Evolutionary conservation across 2,113 vertebrate genomes (phyloP).

Genomic region (Pseudopodoces humilis): DNA sequence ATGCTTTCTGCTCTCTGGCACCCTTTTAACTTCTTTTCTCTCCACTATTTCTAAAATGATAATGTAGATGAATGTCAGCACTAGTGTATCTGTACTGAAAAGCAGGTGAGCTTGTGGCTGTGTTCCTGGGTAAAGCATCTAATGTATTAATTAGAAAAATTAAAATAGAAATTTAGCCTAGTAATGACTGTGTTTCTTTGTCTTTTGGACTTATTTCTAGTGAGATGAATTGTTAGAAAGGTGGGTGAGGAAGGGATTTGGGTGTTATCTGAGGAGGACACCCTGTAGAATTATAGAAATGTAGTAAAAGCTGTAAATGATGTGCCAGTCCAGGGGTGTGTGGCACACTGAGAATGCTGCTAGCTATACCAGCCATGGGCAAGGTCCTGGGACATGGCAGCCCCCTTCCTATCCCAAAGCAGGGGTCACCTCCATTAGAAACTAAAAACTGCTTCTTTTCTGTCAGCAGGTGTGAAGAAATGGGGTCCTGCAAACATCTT

Average conservation of each 20-base stretch:
- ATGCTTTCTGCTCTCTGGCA: neutral
- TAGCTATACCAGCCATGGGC: neutral
- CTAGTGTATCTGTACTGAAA: neutral
- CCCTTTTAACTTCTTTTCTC: neutral
- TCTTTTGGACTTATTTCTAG: neutral
- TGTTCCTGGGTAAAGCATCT: neutral
- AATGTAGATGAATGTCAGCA: rapidly evolving
- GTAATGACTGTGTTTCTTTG: neutral
- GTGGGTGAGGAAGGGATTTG: neutral
- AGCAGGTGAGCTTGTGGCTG: neutral
- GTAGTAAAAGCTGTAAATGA: neutral
- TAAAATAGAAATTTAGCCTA: neutral
- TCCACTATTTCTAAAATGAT: neutral
- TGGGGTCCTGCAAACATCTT: neutral
- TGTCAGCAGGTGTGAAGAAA: neutral
- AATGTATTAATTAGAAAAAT: neutral
- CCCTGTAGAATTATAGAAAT: neutral
- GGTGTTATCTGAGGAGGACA: neutral
- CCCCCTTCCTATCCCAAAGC: neutral
- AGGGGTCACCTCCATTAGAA: neutral
- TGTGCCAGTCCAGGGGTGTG: neutral
- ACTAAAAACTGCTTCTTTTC: neutral
- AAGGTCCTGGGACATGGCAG: neutral
- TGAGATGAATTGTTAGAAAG: neutral
- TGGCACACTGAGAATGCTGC: neutral